Evolutionary conservation across 2,113 vertebrate species (phyloP), one percentile per base, ranked within the genome.

Genomic region (Halcyon malimbica): DNA sequence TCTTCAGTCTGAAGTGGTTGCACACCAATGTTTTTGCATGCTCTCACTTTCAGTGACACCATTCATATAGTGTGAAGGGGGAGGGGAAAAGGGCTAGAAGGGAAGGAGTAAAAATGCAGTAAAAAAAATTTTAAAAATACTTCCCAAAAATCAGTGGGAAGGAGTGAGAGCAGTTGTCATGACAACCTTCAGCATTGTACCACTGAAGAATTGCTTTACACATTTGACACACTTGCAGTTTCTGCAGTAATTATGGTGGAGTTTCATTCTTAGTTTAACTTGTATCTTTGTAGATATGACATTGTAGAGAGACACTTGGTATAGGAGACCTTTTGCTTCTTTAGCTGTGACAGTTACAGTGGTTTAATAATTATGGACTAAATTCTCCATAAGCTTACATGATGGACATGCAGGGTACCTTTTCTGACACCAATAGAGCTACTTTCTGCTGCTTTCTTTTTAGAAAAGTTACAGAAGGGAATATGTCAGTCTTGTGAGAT

Each of bases 91-190:
- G 73, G 56, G n/a, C 85, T 96, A 95, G 83, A 73, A 97, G 83
- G 54, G 44, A 96, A 95, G 73, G 84, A 92, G 94, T 90, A 95
- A 95, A 96, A 90, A 50, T 50, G 29, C 63, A 82, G 89, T 51
- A 94, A 94, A 91, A 67, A 93, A 57, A 92, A 91, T 56, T 14
- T 93, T 78, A 62, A 93, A 96, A 97, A 93, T 70, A 13, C 88
- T 97, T 83, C 79, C 85, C 87, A 96, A 96, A 96, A 98, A 94
- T 64, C 96, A 97, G 97, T 97, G 93, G 95, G 97, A 97, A 96
- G 97, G 87, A 98, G 96, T 97, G 96, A 96, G 94, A 97, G 96
- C 88, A 54, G 97, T 98, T 98, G 77, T 94, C 94, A 97, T 98
- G 97, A 93, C 97, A 97, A 98, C 96, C 73, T 97, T 83, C 91